Evolutionary conservation across 37 sponge, comb jelly and placozoan genomes (phyloP).

Genomic region (Halisarca cf. caerulea): DNA sequence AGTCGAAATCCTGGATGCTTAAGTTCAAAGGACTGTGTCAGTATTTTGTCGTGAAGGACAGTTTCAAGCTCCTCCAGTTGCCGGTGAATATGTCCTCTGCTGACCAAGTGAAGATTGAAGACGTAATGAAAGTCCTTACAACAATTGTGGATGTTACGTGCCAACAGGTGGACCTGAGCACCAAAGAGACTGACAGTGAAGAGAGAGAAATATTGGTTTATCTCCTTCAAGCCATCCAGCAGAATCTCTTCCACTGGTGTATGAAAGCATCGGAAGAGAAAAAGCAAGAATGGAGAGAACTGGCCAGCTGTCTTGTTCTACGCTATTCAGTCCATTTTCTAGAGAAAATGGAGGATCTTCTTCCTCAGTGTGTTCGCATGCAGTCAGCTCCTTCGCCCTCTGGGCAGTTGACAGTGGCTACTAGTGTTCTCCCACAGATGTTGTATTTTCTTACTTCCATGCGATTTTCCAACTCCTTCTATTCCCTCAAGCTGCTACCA

Average conservation of each 20-base stretch:
- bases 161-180: background rate
- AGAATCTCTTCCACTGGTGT: slow-evolving; percentile 9
- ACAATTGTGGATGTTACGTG: slow-evolving; percentile 63
- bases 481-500: slow-evolving; percentile 23
- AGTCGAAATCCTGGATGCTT: slow-evolving; percentile 72
- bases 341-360: slow-evolving; percentile 1
- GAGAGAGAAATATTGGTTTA: slow-evolving; percentile 3
- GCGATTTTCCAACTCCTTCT: background rate
- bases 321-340: background rate
- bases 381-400: too few relatives aligned
- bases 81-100: background rate
- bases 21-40: slow-evolving; percentile 87
- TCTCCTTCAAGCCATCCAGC: slow-evolving; percentile 19
- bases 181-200: background rate
- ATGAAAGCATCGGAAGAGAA: background rate
- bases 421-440: slow-evolving; percentile 25
- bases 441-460: slow-evolving; percentile 27
- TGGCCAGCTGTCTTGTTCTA: background rate
- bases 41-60: slow-evolving; percentile 73
- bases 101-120: background rate
- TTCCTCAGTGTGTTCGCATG: background rate
- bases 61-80: slow-evolving; percentile 70
- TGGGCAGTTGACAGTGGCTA: background rate
- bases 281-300: background rate
- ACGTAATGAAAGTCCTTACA: slow-evolving; percentile 41